Evolutionary conservation across 1,140 invertebrate species (phyloP), one percentile per base, ranked within the genome.

Genomic region (Periplaneta americana): DNA sequence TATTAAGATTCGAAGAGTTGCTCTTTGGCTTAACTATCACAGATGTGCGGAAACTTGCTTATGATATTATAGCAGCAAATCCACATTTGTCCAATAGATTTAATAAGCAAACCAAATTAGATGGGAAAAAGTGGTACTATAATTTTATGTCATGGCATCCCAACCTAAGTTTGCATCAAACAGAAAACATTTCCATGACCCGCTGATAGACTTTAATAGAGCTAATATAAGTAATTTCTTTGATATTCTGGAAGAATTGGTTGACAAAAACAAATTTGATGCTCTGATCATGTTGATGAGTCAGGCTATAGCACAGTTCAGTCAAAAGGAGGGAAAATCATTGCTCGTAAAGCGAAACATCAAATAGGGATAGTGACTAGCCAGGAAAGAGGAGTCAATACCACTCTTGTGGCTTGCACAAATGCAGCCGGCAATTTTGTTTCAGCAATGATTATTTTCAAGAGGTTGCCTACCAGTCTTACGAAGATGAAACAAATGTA

Each of bases 151-250:
- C 17, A 28, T 2, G 74, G 28, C 74, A 75, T 75, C 74, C 74
- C 74, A 28, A 2, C 74, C 13, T 75, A 75, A 22, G 74, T 22
- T 28, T 2, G 28, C 74, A 32, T 32, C 2, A 75, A 28, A 1
- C 15, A 75, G 74, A 75, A 28, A 22, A 1, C 33, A 28, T 75
- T 75, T 88, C 85, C 66, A 74, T 88, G 31, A 84, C 85, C 5
- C 82, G 87, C 81, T 84, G 84, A 84, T 82, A 82, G 86, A 86
- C 8, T 89, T 89, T 79, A 88, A 87, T 82, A 85, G 83, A 82
- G 74, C 84, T 31, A 84, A 85, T 77, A 84, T 86, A 18, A 22
- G 33, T 75, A 32, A 13, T 31, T 86, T 87, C 82, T 87, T 85
- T 81, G 75, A 85, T 66, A 81, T 83, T 66, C 80, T 85, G 15